These are phyloP conservation scores for Siniperca undulata DNA, from an alignment of 2,797 vertebrate species.

Conservation along the genomic window DNA sequence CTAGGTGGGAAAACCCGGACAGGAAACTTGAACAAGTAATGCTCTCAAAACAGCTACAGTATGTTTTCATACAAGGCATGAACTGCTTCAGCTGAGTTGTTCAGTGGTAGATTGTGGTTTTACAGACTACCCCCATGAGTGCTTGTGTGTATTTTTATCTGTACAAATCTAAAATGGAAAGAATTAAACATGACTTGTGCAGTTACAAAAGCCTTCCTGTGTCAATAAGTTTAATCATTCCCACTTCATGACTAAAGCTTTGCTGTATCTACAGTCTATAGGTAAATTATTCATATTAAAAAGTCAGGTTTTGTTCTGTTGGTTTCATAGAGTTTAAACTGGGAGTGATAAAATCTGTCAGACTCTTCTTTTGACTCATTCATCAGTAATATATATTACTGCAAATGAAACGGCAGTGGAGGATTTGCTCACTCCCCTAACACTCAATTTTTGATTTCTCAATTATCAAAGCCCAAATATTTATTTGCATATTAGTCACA, in stretches of 20 bases:
- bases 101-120: slow-evolving; percentile 21
- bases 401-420: background rate
- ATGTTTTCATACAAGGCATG: background rate
- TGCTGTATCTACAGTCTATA: background rate
- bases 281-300: background rate
- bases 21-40: slow-evolving; percentile 44
- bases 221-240: background rate
- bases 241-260: background rate
- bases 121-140: background rate
- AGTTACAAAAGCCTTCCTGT: background rate
- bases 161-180: background rate
- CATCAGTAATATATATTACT: background rate
- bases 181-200: background rate
- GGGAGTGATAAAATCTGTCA: background rate
- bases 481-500: slow-evolving; percentile 43
- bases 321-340: background rate
- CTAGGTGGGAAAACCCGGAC: slow-evolving; percentile 14
- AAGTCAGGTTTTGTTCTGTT: background rate
- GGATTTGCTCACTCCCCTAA: background rate
- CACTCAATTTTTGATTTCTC: slow-evolving; percentile 6
- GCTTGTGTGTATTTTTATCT: background rate
- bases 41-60: slow-evolving; percentile 1
- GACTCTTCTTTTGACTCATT: slow-evolving; percentile 21
- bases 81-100: slow-evolving; percentile 1
- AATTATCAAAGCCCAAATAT: slow-evolving; percentile 12